Conservation (phyloP, 2,888 invertebrate species). For the Epiblema foenella region DNA sequence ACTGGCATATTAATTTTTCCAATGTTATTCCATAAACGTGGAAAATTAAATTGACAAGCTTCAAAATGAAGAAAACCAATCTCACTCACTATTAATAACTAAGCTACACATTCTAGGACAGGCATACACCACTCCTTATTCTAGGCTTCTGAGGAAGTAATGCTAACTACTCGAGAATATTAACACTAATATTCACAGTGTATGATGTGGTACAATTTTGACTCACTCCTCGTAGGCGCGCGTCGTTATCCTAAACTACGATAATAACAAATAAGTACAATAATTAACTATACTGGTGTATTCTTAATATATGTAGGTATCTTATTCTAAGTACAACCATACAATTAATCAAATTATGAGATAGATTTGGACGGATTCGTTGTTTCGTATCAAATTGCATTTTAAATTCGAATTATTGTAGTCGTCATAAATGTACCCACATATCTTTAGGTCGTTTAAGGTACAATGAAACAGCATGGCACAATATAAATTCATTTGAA, state of each 20-base stretch:
- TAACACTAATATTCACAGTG: conserved; percentile 44
- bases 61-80: conserved; percentile 5
- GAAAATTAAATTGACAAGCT: not conserved
- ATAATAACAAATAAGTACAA: conserved; percentile 40
- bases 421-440: conserved; percentile 36
- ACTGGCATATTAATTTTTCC: too few relatives aligned
- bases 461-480: conserved; percentile 61
- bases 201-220: conserved; percentile 44
- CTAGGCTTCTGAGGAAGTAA: conserved; percentile 34
- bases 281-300: conserved; percentile 41
- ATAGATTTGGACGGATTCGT: conserved; percentile 71
- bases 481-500: conserved; percentile 66
- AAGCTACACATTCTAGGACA: conserved; percentile 18
- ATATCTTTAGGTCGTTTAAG: conserved; percentile 23
- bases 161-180: conserved; percentile 30
- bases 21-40: too few relatives aligned
- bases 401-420: conserved; percentile 24
- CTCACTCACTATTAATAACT: conserved; percentile 24
- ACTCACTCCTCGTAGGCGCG: conserved; percentile 23
- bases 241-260: conserved; percentile 24
- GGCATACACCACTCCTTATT: conserved; percentile 28
- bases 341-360: conserved; percentile 25
- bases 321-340: conserved; percentile 40
- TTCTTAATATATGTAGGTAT: conserved; percentile 8
- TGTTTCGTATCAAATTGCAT: conserved; percentile 52